phyloP scores from a whole-genome alignment of 2,113 vertebrate genomes.

The Triplophysa dalaica region DNA sequence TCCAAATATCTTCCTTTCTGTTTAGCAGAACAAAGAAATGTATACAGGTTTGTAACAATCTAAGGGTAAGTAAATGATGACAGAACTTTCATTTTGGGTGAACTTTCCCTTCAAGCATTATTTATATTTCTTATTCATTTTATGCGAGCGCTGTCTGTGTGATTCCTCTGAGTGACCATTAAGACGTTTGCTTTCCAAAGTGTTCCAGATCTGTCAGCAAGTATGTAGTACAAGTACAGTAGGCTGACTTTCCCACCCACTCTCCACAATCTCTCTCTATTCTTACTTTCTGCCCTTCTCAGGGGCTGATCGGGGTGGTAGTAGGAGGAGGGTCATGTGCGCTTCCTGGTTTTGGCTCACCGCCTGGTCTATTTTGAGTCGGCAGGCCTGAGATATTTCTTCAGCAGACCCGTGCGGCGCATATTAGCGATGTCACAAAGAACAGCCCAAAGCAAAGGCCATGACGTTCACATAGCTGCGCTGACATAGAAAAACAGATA shows the following conservation, averaged over 20 bases:
- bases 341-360: slow-evolving; percentile 64
- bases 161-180: too few relatives aligned
- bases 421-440: slow-evolving; percentile 60
- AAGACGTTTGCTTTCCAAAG: too few relatives aligned
- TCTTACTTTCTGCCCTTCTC: slow-evolving; percentile 44
- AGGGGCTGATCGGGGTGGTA: slow-evolving; percentile 41
- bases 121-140: too few relatives aligned
- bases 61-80: too few relatives aligned
- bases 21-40: too few relatives aligned
- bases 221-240: slow-evolving; percentile 20
- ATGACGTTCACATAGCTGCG: slow-evolving; percentile 56
- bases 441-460: slow-evolving; percentile 50
- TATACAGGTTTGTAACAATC: too few relatives aligned
- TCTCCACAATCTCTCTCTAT: not conserved
- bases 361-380: slow-evolving; percentile 70
- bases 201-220: not conserved
- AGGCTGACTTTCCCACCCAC: slow-evolving; percentile 42
- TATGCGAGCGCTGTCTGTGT: too few relatives aligned
- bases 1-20: too few relatives aligned
- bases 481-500: slow-evolving; percentile 44
- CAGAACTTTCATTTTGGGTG: too few relatives aligned
- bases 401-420: slow-evolving; percentile 56
- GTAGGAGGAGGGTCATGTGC: slow-evolving; percentile 56
- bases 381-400: slow-evolving; percentile 63
- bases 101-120: too few relatives aligned